Evolutionary conservation across 2,888 invertebrate genomes (phyloP), one percentile per base, ranked within the genome.

Genomic region (Erannis defoliaria): DNA sequence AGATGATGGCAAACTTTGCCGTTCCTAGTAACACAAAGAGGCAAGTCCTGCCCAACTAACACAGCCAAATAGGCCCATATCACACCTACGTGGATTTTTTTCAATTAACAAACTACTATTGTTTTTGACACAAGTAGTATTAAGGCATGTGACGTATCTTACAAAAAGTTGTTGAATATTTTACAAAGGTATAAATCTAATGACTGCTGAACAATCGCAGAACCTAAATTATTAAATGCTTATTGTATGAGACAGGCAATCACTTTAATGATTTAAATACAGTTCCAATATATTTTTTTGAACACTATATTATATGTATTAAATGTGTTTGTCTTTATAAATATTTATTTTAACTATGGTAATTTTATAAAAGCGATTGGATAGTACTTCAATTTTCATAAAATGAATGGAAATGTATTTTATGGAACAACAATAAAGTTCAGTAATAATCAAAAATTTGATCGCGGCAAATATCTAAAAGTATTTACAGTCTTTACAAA

Each of bases 1-100:
- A 93, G 92, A 89, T 91, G 78, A 79, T 75, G 90, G 91, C 92
- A 85, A 57, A 66, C 76, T 72, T 70, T 82, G 90, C 91, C 91
- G 76, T 81, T 80, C 74, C 82, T 82, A 84, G 78, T 84, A 81
- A 82, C 82, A 82, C 82, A 82, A 86, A 88, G 83, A 71, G 86
- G 88, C 89, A 87, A 84, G 75, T 75, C 74, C 80, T 86, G 86
- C 87, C 85, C 73, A 79, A 84, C 78, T 81, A 83, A 86, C 89
- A 89, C 88, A 89, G 88, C 88, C 86, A 79, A 67, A 73, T 76
- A 87, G 88, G 89, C 88, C 81, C 85, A 80, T 80, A 77, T 76
- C 73, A 77, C 71, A 77, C 69, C 61, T 62, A 55, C 49, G 45
- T 33, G 31, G 42, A 48, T 49, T 43, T 45, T 50, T 40, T 50